Conservation (phyloP, 2,113 vertebrate species). For the Castor canadensis region DNA sequence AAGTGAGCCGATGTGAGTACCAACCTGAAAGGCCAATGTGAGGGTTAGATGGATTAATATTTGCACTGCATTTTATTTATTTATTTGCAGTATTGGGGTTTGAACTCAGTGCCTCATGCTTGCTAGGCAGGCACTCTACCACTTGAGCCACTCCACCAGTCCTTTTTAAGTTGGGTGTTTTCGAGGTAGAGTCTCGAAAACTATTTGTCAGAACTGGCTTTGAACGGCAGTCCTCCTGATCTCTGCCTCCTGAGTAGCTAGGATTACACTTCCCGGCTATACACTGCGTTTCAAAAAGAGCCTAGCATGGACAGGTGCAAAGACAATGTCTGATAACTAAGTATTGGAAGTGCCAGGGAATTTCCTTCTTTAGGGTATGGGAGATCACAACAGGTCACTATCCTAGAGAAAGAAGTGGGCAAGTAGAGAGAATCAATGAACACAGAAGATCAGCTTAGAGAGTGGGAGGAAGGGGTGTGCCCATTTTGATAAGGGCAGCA, state of each 20-base stretch:
- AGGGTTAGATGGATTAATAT: neutral
- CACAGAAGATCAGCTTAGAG: neutral
- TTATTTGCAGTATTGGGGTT: too few relatives aligned
- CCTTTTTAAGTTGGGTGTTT: too few relatives aligned
- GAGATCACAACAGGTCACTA: neutral
- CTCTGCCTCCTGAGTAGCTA: too few relatives aligned
- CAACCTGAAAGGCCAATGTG: neutral
- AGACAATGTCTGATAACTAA: neutral
- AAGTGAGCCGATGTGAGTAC: neutral
- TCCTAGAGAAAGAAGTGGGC: neutral
- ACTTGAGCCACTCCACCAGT: too few relatives aligned
- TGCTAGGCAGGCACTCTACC: too few relatives aligned
- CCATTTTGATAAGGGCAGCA: neutral
- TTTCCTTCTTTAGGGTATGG: neutral
- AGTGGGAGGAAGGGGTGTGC: neutral
- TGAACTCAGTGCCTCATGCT: too few relatives aligned
- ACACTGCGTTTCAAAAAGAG: too few relatives aligned
- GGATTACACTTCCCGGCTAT: too few relatives aligned
- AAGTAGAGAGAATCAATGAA: conserved; percentile 20
- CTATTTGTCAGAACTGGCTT: too few relatives aligned
- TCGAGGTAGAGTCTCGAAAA: too few relatives aligned
- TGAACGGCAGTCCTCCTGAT: too few relatives aligned
- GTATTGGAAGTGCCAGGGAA: neutral
- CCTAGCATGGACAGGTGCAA: neutral
- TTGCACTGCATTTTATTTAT: neutral